Evolutionary conservation across 1,140 invertebrate genomes (phyloP).

Genomic region (Pseudoatta argentina): DNA sequence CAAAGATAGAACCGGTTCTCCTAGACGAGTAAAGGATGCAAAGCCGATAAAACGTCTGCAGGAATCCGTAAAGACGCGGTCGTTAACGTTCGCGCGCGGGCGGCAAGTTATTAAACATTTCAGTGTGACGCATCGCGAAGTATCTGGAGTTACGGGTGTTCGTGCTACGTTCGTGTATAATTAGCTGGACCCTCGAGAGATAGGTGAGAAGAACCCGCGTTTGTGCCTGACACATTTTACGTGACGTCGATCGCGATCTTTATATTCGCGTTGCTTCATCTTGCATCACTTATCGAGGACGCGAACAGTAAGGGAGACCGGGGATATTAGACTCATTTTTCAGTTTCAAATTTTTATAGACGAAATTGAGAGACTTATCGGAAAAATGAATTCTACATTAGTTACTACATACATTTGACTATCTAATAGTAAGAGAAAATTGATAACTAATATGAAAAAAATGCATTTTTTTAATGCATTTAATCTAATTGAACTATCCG

Average conservation of each 20-base stretch:
- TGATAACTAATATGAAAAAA: too few relatives aligned
- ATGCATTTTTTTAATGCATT: too few relatives aligned
- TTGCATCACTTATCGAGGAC: slow-evolving; percentile 78
- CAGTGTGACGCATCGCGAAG: slow-evolving; percentile 32
- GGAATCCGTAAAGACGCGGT: slow-evolving; percentile 14
- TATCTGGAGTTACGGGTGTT: slow-evolving; percentile 52
- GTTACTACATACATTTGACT: too few relatives aligned
- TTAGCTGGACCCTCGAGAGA: slow-evolving; percentile 7
- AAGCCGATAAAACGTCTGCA: slow-evolving; percentile 13
- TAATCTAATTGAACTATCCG: too few relatives aligned
- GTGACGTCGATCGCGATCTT: slow-evolving; percentile 16
- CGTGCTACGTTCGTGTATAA: slow-evolving; percentile 41
- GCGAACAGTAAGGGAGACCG: slow-evolving; percentile 68
- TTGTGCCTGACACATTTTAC: slow-evolving; percentile 54
- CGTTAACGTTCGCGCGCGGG: slow-evolving; percentile 1
- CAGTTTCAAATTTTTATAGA: too few relatives aligned
- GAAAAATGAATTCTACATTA: too few relatives aligned
- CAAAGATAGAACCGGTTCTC: slow-evolving; percentile 40
- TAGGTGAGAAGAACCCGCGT: slow-evolving; percentile 6
- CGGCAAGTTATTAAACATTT: slow-evolving; percentile 47
- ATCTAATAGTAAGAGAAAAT: too few relatives aligned
- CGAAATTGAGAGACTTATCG: too few relatives aligned
- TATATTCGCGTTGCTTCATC: slow-evolving; percentile 31
- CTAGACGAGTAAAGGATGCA: slow-evolving; percentile 15
- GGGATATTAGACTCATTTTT: too few relatives aligned